Evolutionary conservation across 2,888 invertebrate genomes (phyloP), one percentile per base, ranked within the genome.

Genomic region (Aproaerema taeniolella): DNA sequence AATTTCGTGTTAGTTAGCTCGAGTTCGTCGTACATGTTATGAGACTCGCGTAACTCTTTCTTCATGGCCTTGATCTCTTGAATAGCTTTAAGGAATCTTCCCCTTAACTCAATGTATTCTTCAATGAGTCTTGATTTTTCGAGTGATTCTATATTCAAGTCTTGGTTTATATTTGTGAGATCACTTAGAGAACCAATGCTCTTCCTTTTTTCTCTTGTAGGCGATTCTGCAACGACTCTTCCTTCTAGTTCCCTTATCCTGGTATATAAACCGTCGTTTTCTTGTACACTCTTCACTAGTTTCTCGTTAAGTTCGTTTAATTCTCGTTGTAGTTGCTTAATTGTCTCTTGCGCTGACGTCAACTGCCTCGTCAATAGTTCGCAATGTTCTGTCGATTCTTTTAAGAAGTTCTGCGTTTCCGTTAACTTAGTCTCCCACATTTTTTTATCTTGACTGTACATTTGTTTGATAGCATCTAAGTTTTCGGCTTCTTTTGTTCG

Each of bases 31-130:
- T 92, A 93, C 68, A 92, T 91, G 41, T 91, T 91, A 61, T 95
- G 92, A 1, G 94, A 92, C 50, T 94, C 93, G 15, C 93, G 89
- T 1, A 95, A 80, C 61, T 95, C 94, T 30, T 91, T 89, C 55
- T 95, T 94, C 90, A 95, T 93, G 1, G 93, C 92, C 58, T 93
- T 89, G 37, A 95, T 95, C 81, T 95, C 95, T 50, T 91, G 88
- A 11, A 95, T 91, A 0, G 95, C 95, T 66, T 93, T 94, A 55
- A 94, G 91, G 61, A 95, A 95, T 41, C 95, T 88, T 31, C 89
- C 89, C 45, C 91, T 89, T 42, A 95, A 74, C 58, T 95, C 94
- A 28, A 91, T 88, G 65, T 93, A 95, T 61, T 95, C 94, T 57
- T 95, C 95, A 52, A 93, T 91, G 38, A 95, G 80, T 57, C 91